Conservation (phyloP, 2,113 vertebrate species). For the Ctenodactylus gundi region DNA sequence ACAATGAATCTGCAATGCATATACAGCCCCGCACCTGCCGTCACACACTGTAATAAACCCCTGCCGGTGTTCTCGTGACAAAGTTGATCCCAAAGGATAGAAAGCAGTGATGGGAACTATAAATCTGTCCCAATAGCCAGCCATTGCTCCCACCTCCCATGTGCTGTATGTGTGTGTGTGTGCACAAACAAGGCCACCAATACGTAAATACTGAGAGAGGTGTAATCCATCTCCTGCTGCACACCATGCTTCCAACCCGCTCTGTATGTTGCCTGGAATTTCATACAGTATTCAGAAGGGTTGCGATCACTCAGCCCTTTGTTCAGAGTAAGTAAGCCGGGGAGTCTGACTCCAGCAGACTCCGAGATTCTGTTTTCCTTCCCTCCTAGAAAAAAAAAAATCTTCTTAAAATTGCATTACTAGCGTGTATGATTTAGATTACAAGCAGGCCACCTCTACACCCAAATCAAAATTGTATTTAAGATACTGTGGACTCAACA, state of each 20-base stretch:
- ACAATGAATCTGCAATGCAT: constrained; percentile 63
- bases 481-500: constrained; percentile 79
- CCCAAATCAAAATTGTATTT: constrained; percentile 82
- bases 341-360: background rate
- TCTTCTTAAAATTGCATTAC: constrained; percentile 79
- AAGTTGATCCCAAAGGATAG: constrained; percentile 44
- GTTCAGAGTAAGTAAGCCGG: constrained; percentile 51
- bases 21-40: constrained; percentile 64
- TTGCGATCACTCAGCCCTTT: constrained; percentile 40
- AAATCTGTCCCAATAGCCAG: constrained; percentile 42
- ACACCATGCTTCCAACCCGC: background rate
- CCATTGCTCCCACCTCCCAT: background rate
- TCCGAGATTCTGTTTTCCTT: constrained; percentile 68
- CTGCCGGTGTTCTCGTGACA: background rate
- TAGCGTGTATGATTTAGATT: constrained; percentile 81
- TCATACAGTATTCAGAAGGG: constrained; percentile 5
- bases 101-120: constrained; percentile 45
- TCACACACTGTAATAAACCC: constrained; percentile 64
- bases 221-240: constrained; percentile 3
- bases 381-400: constrained; percentile 59
- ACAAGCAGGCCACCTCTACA: constrained; percentile 76
- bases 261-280: constrained; percentile 54
- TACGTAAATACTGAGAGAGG: constrained; percentile 30
- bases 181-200: background rate
- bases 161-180: background rate